phyloP scores from a whole-genome alignment of 2,888 invertebrate genomes.

The Gortyna flavago region DNA sequence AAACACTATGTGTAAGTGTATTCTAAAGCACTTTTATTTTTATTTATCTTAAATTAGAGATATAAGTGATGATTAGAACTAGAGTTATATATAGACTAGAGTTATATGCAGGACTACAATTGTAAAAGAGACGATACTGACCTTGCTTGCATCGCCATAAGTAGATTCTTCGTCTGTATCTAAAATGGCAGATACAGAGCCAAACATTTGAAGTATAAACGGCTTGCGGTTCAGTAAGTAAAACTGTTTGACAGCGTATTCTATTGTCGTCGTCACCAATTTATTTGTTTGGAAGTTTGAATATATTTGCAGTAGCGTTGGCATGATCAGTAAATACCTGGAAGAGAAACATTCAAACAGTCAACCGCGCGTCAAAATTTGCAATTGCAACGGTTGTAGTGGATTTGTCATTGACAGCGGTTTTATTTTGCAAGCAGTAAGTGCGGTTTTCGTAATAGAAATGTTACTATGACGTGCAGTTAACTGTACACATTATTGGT shows the following conservation, averaged over 20 bases:
- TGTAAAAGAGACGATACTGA: slow-evolving; percentile 74
- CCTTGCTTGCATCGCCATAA: slow-evolving; percentile 97
- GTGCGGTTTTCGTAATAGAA: neutral
- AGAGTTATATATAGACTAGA: no score
- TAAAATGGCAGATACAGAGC: slow-evolving; percentile 98
- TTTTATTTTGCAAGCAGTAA: neutral
- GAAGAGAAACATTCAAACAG: slow-evolving; percentile 36
- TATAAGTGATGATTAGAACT: no score
- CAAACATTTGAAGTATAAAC: slow-evolving; percentile 99
- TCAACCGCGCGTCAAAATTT: no score
- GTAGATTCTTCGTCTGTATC: slow-evolving; percentile 97
- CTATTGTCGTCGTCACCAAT: slow-evolving; percentile 97
- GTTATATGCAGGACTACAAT: no score
- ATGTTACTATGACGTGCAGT: neutral
- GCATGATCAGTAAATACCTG: slow-evolving; percentile 99
- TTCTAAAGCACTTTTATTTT: no score
- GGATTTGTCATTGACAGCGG: neutral
- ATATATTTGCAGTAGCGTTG: slow-evolving; percentile 98
- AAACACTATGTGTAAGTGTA: no score
- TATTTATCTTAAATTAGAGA: no score
- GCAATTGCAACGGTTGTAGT: neutral
- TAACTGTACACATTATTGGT: neutral
- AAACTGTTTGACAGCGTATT: slow-evolving; percentile 99
- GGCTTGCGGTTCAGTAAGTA: slow-evolving; percentile 99
- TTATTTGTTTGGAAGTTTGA: slow-evolving; percentile 99